A percentile compares a stretch with the other conserved stretches of the same genome.
phyloP scores from a whole-genome alignment of 2,113 vertebrate genomes.

The Gallinago jamesoni region DNA sequence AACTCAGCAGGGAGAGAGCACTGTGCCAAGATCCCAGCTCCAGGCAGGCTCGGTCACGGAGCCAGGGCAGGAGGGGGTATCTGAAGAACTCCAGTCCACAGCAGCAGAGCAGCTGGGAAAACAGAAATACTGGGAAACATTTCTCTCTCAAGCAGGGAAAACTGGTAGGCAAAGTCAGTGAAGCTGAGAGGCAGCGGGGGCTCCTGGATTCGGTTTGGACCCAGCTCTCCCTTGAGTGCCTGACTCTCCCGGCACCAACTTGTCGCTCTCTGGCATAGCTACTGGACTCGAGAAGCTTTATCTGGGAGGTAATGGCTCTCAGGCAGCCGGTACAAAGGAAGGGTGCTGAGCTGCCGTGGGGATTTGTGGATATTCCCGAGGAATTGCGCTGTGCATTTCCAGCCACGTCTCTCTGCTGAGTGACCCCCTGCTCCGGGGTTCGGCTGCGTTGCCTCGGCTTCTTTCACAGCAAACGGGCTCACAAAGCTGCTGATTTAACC shows the following conservation, averaged over 20 bases:
- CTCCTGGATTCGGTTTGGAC: not conserved
- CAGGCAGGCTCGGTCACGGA: not conserved
- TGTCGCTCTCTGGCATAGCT: not conserved
- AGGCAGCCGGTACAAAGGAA: fast-evolving
- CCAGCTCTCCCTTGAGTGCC: not conserved
- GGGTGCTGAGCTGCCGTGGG: not conserved
- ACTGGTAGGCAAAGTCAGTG: not conserved
- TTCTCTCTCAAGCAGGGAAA: not conserved
- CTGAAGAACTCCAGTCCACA: not conserved
- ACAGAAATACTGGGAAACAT: not conserved
- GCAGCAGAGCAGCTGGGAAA: not conserved
- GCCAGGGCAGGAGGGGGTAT: not conserved
- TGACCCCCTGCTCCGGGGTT: not conserved
- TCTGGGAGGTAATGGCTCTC: not conserved
- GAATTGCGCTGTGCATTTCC: not conserved
- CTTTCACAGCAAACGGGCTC: not conserved
- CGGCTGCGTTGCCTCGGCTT: not conserved
- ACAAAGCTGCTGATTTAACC: not conserved
- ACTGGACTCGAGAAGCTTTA: not conserved
- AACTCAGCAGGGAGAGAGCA: not conserved
- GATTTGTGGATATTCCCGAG: not conserved
- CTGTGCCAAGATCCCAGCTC: not conserved
- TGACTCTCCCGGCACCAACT: not conserved
- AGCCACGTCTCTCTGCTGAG: not conserved
- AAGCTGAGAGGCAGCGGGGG: not conserved